Base-by-base conservation (phyloP, 2,888 invertebrate species). In the Sminthurinus aureus region DNA sequence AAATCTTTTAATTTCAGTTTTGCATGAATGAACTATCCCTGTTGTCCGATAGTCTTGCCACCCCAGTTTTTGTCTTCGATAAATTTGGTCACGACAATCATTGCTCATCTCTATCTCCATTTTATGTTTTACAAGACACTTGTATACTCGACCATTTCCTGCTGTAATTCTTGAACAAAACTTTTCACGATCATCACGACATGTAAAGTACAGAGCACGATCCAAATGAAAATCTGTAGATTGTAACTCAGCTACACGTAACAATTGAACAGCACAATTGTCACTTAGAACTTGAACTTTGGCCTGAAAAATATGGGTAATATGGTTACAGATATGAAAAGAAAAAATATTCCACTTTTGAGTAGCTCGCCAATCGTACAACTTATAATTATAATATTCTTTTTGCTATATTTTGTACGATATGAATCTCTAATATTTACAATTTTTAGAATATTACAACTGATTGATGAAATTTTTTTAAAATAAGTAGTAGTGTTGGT, bases 1-100 rank as follows among this genome's bases (percentile, higher is more conserved):
- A 90, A 96, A 94, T 86, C 93, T 93, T 88, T 94, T 94, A 64
- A 99, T 98, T 89, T 98, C 98, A 86, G 96, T 95, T 89, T 94
- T 94, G 90, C 99, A 99, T 2, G 96, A 94, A 89, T 94, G 93
- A 52, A 95, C 95, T 83, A 99, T 92, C 0, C 97, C 96, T 90
- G 95, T 95, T 0, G 89, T 97, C 96, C 82, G 96, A 90, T 97
- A 98, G 91, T 99, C 98, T 89, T 95, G 94, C 9, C 96, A 94
- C 89, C 98, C 95, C 86, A 97, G 92, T 90, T 95, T 94, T 90
- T 98, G 97, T 85, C 97, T 93, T 89, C 95, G 93, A 73, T 94
- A 93, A 83, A 99, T 92, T 90, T 97, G 95, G 84, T 95, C 94
- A 86, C 94, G 93, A 89, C 99, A 99, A 90, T 90, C 90, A 71